A percentile compares a stretch with the other conserved stretches of the same genome.
phyloP scores from a whole-genome alignment of 2,113 vertebrate species.

The Dryoscopus gambensis region DNA sequence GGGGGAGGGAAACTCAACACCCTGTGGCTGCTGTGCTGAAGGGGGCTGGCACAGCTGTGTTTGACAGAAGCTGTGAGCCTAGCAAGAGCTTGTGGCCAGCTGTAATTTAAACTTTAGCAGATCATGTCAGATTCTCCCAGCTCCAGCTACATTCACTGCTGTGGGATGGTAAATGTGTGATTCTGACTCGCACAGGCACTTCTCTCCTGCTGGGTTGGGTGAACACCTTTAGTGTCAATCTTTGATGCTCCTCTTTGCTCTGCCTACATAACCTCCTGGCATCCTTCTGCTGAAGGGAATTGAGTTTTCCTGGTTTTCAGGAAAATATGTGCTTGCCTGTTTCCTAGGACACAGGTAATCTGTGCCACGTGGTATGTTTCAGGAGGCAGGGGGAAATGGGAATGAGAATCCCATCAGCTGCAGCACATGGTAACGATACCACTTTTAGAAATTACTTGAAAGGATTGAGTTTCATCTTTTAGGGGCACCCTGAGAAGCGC shows the following conservation, averaged over 20 bases:
- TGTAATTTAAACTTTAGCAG: background rate
- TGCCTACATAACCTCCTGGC: background rate
- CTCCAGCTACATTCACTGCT: background rate
- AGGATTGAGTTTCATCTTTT: background rate
- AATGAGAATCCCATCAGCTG: background rate
- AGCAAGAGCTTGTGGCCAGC: background rate
- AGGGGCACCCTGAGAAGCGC: background rate
- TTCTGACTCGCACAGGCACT: background rate
- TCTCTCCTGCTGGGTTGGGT: background rate
- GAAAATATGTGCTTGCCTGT: background rate
- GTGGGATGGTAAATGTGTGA: background rate
- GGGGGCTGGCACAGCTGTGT: too few species aligned
- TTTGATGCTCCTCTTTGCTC: background rate
- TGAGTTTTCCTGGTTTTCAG: background rate
- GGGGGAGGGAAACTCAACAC: too few species aligned
- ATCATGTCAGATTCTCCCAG: background rate
- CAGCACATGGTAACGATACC: background rate
- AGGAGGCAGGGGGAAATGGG: background rate
- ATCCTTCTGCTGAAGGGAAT: accelerated
- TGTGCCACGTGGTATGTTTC: background rate
- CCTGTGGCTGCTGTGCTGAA: too few species aligned
- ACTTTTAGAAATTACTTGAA: background rate
- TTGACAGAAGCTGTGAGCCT: background rate
- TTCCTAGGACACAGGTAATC: background rate
- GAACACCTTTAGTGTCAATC: background rate